These are phyloP conservation scores for Eptesicus fuscus DNA, from an alignment of 2,113 vertebrate genomes.

Conservation along the genomic window DNA sequence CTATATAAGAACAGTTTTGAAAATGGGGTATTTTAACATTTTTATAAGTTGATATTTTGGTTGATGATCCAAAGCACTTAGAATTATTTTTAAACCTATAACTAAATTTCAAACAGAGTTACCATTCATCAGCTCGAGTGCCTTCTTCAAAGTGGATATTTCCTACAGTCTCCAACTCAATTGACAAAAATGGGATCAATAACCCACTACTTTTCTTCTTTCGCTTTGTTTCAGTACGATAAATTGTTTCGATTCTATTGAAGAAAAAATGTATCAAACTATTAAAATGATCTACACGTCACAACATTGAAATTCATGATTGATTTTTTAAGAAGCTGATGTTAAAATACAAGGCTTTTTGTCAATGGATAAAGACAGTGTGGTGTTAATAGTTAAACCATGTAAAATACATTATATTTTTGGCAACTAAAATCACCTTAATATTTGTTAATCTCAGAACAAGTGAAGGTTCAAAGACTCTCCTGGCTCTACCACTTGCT, in stretches of 20 bases:
- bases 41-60: slow-evolving; percentile 28
- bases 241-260: slow-evolving; percentile 81
- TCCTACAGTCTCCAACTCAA: slow-evolving; percentile 87
- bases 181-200: slow-evolving; percentile 82
- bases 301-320: background rate
- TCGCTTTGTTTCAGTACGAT: slow-evolving; percentile 76
- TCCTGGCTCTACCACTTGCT: background rate
- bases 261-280: slow-evolving; percentile 12
- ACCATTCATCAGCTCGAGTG: slow-evolving; percentile 83
- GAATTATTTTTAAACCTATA: slow-evolving; percentile 24
- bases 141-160: slow-evolving; percentile 90
- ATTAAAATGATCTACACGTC: background rate
- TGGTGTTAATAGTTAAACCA: slow-evolving; percentile 18
- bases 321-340: background rate
- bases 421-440: background rate
- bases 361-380: background rate
- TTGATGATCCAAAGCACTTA: background rate
- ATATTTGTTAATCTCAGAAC: slow-evolving; percentile 14
- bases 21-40: slow-evolving; percentile 4
- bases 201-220: slow-evolving; percentile 79
- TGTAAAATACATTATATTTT: slow-evolving; percentile 4
- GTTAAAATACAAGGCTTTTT: slow-evolving; percentile 16
- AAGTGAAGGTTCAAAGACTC: background rate
- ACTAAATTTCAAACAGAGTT: slow-evolving; percentile 60
- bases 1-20: background rate